These are phyloP conservation scores for Palythoa grandiflora DNA, from an alignment of 92 coral and sea anemone genomes.

Conservation along the genomic window DNA sequence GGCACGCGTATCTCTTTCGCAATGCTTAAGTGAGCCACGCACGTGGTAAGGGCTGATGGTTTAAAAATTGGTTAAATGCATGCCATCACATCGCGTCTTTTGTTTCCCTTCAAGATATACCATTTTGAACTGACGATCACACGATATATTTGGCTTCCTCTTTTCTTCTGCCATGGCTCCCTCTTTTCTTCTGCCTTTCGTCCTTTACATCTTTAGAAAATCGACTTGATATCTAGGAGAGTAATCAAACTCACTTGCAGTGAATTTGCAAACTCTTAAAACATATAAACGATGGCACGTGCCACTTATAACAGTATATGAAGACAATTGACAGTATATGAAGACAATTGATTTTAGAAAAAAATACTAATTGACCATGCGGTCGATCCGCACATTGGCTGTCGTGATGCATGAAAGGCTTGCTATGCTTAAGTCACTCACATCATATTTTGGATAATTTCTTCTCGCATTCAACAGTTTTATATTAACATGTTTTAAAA, in stretches of 20 bases:
- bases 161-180: background rate
- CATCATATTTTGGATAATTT: background rate
- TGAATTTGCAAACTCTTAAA: background rate
- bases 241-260: background rate
- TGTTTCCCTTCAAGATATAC: background rate
- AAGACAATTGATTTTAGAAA: slow-evolving; percentile 3
- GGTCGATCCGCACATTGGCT: background rate
- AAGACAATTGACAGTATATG: slow-evolving; percentile 31
- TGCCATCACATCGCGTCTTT: slow-evolving; percentile 39
- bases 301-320: slow-evolving; percentile 38
- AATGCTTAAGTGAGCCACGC: slow-evolving; percentile 49
- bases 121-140: background rate
- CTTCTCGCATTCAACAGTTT: background rate
- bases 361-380: slow-evolving; percentile 36
- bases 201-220: too few species aligned
- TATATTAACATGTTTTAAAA: background rate
- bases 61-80: background rate
- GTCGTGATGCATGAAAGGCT: background rate
- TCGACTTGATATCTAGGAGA: background rate
- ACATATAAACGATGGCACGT: slow-evolving; percentile 26
- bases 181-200: too few species aligned
- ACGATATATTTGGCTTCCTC: background rate
- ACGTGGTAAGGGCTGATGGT: background rate
- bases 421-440: background rate
- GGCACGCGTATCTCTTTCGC: slow-evolving; percentile 42